Evolutionary conservation across 1,140 invertebrate species (phyloP), one percentile per base, ranked within the genome.

Genomic region (Campoletis sonorensis): DNA sequence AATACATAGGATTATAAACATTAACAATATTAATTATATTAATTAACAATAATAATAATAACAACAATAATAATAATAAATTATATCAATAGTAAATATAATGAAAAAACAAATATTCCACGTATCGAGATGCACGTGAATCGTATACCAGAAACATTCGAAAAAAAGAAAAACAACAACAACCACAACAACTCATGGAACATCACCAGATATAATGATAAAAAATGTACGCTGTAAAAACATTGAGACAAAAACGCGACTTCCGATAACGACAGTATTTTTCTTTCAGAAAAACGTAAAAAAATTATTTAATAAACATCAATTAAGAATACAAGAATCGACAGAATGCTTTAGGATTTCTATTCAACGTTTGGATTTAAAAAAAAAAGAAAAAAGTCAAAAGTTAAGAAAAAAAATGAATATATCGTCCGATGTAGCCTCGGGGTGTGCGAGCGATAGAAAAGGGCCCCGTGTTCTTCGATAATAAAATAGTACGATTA

Each of bases 291-390:
- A 58, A 75, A 16, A 37, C 54, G 77, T 70, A 71, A 54, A 77
- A 37, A 68, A 21, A 76, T 23, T 23, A 68, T 86, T 13, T 1
- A 45, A 45, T 11, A 45, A 13, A 45, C 5, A 1, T 1, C 7
- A 45, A 45, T 45, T 5, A 45, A 45, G 13, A 11, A 45, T 13
- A 45, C 40, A 10, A 13, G 13, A 45, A 45, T 13, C 13, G 40
- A 45, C 40, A 45, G 40, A 87, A 84, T 81, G 83, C 86, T 87
- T 86, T 89, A 83, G 84, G 76, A 84, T 89, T 89, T 86, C 84
- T 89, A 89, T 88, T 87, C 85, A 89, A 87, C 88, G 83, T 87
- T 81, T 81, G 79, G 82, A 82, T 85, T 81, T 58, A 21, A 4
- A 58, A 23, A n/a, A 21, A 4, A 58, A 23, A n/a, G 54, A 21